These are phyloP conservation scores for Mus spicilegus DNA, from an alignment of 2,113 vertebrate species.

Conservation along the genomic window DNA sequence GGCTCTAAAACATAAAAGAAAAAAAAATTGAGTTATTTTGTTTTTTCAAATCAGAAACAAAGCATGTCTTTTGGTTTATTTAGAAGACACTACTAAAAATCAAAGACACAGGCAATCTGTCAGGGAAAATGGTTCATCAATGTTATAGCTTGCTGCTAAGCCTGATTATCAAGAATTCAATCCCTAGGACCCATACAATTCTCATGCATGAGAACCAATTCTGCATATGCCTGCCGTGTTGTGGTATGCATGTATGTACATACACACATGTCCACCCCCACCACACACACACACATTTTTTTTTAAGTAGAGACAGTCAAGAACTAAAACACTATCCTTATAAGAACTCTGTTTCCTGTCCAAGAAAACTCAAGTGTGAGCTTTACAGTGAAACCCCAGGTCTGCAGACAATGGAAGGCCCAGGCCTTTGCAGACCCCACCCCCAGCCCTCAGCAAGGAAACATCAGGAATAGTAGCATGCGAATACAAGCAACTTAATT, in stretches of 20 bases:
- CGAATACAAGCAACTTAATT: not conserved
- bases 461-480: conserved; percentile 45
- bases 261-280: not conserved
- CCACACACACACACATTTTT: no score
- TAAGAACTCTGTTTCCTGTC: not conserved
- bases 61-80: not conserved
- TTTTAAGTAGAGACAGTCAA: not conserved
- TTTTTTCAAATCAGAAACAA: conserved; percentile 30
- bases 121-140: no score
- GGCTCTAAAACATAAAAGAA: conserved; percentile 18
- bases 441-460: not conserved
- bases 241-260: not conserved
- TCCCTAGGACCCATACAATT: not conserved
- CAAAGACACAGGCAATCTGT: not conserved
- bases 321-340: conserved; percentile 12
- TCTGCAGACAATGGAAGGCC: conserved; percentile 11
- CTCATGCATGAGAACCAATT: not conserved
- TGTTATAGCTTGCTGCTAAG: not conserved
- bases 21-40: not conserved
- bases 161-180: not conserved
- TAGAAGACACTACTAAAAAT: conserved; percentile 38
- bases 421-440: not conserved
- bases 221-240: not conserved
- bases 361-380: not conserved
- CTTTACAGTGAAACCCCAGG: not conserved